phyloP scores from a whole-genome alignment of 2,113 vertebrate species.

The Limanda limanda region DNA sequence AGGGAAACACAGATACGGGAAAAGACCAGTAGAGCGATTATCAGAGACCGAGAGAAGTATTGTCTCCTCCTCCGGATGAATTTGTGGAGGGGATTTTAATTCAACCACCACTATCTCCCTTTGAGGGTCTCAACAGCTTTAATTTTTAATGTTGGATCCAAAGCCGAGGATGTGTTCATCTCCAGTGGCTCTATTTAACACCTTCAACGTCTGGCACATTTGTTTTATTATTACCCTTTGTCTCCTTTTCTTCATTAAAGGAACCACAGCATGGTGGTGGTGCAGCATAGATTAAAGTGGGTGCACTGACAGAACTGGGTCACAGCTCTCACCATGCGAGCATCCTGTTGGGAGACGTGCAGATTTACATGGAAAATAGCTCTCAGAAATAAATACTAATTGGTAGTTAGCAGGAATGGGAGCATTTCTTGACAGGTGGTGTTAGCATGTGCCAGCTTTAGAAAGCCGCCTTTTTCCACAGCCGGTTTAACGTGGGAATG shows the following conservation, averaged over 20 bases:
- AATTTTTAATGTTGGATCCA: conserved; percentile 19
- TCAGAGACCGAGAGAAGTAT: conserved; percentile 12
- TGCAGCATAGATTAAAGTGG: conserved; percentile 61
- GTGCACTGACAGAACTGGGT: conserved; percentile 81
- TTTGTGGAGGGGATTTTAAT: conserved; percentile 5
- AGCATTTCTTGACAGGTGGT: no score
- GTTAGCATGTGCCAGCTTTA: not conserved
- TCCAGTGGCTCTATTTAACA: conserved; percentile 4
- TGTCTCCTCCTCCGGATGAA: conserved; percentile 1
- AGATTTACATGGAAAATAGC: conserved; percentile 60
- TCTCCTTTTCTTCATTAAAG: conserved; percentile 46
- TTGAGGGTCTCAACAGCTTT: conserved; percentile 13
- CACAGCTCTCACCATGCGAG: conserved; percentile 53
- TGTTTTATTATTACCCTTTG: conserved; percentile 24
- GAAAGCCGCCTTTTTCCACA: not conserved
- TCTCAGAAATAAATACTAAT: conserved; percentile 67
- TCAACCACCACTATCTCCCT: not conserved
- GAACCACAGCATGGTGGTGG: conserved; percentile 1
- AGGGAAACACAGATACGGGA: conserved; percentile 17
- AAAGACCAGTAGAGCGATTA: conserved; percentile 21
- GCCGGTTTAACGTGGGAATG: no score
- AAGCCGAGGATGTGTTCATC: not conserved
- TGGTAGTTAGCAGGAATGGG: conserved; percentile 62
- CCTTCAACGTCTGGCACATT: not conserved
- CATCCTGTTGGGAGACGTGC: conserved; percentile 66